Evolutionary conservation across 2,888 invertebrate species (phyloP).

Genomic region (Pterostichus madidus): DNA sequence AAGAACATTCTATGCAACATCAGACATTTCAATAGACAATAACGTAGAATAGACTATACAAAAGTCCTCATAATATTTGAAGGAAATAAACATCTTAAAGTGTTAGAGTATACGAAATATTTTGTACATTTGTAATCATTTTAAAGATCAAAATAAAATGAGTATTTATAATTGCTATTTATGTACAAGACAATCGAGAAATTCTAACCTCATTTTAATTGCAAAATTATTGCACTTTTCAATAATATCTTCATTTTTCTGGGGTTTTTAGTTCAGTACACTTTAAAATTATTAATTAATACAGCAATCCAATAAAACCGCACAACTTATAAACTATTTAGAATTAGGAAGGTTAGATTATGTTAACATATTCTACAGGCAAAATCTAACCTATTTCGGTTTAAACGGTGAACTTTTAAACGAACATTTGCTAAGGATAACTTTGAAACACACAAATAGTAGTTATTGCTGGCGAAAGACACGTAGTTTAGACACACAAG

Average conservation of each 20-base stretch:
- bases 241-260: neutral
- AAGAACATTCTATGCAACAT: constrained; percentile 14
- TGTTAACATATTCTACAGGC: neutral
- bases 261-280: constrained; percentile 20
- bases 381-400: constrained; percentile 26
- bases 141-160: neutral
- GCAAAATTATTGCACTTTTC: constrained; percentile 8
- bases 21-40: neutral
- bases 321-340: neutral
- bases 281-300: constrained; percentile 19
- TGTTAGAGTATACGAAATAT: neutral
- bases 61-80: neutral
- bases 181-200: constrained; percentile 31
- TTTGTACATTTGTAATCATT: constrained; percentile 34
- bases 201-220: constrained; percentile 1
- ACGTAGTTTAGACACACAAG: constrained; percentile 58
- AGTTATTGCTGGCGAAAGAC: constrained; percentile 61
- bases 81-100: constrained; percentile 14
- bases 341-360: constrained; percentile 19
- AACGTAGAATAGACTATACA: constrained; percentile 34
- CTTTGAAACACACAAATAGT: constrained; percentile 49
- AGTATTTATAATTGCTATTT: constrained; percentile 4
- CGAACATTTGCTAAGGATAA: constrained; percentile 23
- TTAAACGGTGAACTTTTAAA: constrained; percentile 9
- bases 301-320: neutral